Evolutionary conservation across 2,888 invertebrate genomes (phyloP), one percentile per base, ranked within the genome.

Genomic region (Brachyptera risi): DNA sequence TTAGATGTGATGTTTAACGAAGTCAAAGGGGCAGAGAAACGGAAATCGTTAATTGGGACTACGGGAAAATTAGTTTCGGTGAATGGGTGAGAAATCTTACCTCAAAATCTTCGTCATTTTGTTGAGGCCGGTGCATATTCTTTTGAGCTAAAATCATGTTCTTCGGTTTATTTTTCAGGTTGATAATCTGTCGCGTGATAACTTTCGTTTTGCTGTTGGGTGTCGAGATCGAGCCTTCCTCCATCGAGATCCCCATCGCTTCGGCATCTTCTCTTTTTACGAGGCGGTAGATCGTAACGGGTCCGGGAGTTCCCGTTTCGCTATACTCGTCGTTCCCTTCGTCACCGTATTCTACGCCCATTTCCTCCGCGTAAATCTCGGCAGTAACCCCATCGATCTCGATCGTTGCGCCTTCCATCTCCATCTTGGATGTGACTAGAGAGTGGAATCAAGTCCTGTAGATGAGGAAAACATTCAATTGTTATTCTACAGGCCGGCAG

Each of bases 281-380:
- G 1, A 54, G 54, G 2, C 54, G 54, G 19, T 54, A 54, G n/a
- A 54, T 54, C 3, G 35, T 54, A 19, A 54, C 54, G 11, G 54
- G 54, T 1, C 19, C 54, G 2, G 27, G n/a, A 7, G 27, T 27
- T 13, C 15, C 17, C 3, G 11, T 19, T 19, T 35, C n/a, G 9
- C 19, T 19, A 3, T 13, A 17, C 3, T 13, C 17, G 7, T 19
- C 19, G 13, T 9, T 21, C 13, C 19, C 31, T 2, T 31, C 51
- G 2, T 51, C 51, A n/a, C 23, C 35, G 21, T 35, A 37, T 2
- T 3, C 17, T 9, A 37, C 35, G n/a, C 17, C 54, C 35, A 54
- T 35, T 35, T 54, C 54, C 19, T 54, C 54, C 2, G 37, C 54
- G 35, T 54, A 54, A 19, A 54, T 54, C 38, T 37, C 17, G n/a